Evolutionary conservation across 1,140 invertebrate genomes (phyloP).

Genomic region (Drosophila paulistorum): DNA sequence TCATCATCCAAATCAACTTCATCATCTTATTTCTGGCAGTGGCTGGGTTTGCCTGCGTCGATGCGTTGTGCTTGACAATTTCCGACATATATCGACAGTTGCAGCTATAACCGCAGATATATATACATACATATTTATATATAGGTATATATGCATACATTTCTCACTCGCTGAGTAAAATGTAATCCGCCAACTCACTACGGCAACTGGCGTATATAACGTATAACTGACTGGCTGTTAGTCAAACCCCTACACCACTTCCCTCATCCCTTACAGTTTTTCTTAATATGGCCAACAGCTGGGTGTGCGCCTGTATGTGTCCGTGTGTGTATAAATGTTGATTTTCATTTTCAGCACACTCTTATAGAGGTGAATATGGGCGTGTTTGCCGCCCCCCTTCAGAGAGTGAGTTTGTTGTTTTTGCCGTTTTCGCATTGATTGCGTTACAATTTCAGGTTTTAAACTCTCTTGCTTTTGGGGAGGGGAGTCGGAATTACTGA

Average conservation of each 20-base stretch:
- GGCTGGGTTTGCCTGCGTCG: constrained; percentile 10
- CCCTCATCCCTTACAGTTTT: neutral
- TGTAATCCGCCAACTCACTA: constrained; percentile 67
- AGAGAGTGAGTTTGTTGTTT: constrained; percentile 23
- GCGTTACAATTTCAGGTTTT: constrained; percentile 81
- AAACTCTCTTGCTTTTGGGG: constrained; percentile 39
- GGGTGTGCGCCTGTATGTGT: constrained; percentile 15
- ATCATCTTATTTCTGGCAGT: neutral
- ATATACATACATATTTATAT: neutral
- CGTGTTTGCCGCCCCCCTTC: constrained; percentile 42
- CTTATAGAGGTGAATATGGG: constrained; percentile 37
- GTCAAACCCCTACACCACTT: constrained; percentile 1
- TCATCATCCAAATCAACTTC: constrained; percentile 26
- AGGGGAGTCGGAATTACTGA: neutral
- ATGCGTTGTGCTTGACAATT: constrained; percentile 65
- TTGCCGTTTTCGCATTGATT: constrained; percentile 73
- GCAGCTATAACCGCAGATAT: constrained; percentile 28
- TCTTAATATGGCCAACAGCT: constrained; percentile 44
- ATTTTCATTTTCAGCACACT: constrained; percentile 79
- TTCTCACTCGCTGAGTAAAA: constrained; percentile 48
- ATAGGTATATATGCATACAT: neutral
- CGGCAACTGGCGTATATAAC: constrained; percentile 41
- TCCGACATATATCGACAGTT: constrained; percentile 74
- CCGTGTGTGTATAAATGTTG: constrained; percentile 37
- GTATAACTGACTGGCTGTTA: constrained; percentile 42